A percentile compares a stretch with the other conserved stretches of the same genome.
Evolutionary conservation across 2,888 invertebrate species (phyloP).

Genomic region (Griposia aprilina): DNA sequence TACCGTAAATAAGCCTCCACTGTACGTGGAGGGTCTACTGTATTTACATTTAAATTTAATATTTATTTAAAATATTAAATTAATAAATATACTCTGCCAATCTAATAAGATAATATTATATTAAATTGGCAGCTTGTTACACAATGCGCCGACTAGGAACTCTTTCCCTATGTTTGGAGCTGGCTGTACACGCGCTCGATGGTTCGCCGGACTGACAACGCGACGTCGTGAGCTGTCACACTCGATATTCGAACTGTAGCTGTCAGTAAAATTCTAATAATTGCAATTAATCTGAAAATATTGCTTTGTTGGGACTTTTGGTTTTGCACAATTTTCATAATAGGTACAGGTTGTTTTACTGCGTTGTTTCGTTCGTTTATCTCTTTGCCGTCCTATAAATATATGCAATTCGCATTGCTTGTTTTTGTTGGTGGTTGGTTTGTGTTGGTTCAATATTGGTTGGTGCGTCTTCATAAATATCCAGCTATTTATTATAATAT

Average conservation of each 20-base stretch:
- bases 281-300: neutral
- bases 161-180: neutral
- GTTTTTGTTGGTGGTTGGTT: no score
- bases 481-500: neutral
- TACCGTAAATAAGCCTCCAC: neutral
- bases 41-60: neutral
- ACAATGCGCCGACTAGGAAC: neutral
- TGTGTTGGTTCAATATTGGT: neutral
- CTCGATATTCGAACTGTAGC: neutral
- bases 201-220: neutral
- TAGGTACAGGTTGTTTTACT: neutral
- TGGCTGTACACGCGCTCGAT: neutral
- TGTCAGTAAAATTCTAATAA: neutral
- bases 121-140: neutral
- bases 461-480: neutral
- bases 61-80: neutral
- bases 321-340: neutral
- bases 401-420: neutral
- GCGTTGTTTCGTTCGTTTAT: neutral
- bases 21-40: no score
- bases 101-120: no score
- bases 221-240: neutral
- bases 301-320: neutral
- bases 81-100: no score
- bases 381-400: neutral